Evolutionary conservation across 2,113 vertebrate genomes (phyloP), one percentile per base, ranked within the genome.

Genomic region (Opisthocomus hoazin): DNA sequence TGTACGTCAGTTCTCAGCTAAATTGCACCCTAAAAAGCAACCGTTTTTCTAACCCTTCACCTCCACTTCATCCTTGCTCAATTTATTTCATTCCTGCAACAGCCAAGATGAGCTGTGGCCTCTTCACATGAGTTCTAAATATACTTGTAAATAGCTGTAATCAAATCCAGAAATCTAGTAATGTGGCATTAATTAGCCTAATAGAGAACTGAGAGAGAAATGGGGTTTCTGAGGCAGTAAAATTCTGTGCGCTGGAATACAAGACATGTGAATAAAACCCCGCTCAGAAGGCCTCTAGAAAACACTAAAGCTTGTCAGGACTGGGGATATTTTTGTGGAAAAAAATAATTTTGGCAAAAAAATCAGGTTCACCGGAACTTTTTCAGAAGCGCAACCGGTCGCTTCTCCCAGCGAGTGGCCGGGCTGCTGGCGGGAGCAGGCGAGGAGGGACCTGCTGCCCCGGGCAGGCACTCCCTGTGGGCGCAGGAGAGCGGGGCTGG

Each of bases 161-260:
- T 96, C 94, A 83, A 91, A 96, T 79, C 45, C 50, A 93, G 74
- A 87, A 88, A 76, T 58, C 90, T 51, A 85, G 54, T 61, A 89
- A 79, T 11, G 63, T 70, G 66, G 17, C 26, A 91, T 83, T 94
- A 94, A 94, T 93, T 95, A 93, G 29, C 22, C 17, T 65, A 87
- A 80, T 54, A 29, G 84, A 85, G 53, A 94, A 91, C 51, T 43
- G 60, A 87, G 51, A 78, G 57, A 87, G 57, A 91, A 95, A 88
- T 61, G 74, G 87, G 89, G 73, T 95, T 97, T 95, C 84, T 73
- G 84, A 96, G 48, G 70, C 70, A 77, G 50, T 80, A 74, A 91
- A 95, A 66, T 71, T 89, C 78, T 37, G 5, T 57, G 80, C n/a
- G 4, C 43, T 87, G 45, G 9, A 79, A 89, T 24, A 71, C 9